Base-by-base conservation (phyloP, 2,797 vertebrate species). In the Gobionotothen gibberifrons region DNA sequence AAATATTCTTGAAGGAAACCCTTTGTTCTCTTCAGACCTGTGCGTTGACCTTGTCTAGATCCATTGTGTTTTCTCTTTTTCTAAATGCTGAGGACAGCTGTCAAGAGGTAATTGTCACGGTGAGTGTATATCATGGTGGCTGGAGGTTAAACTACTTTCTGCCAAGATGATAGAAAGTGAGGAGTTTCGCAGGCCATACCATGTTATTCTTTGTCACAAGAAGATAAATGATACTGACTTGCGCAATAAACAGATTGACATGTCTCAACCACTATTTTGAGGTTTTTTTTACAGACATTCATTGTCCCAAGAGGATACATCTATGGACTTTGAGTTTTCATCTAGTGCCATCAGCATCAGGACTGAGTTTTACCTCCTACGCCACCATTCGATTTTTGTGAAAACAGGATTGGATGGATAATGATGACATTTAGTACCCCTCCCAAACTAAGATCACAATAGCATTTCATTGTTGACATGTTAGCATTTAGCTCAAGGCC, bases 11-110 rank as follows among this genome's bases (percentile, higher is more conserved):
- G 1, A 60, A 58, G 56, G 64, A 63, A 69, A 32, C 22, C 11
- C 10, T 4, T 21, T 70, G 53, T 74, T 63, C 57, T 60, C 65
- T 51, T 16, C 32, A 64, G 47, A 49, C 19, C 22, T 14, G 21
- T 16, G 10, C 48, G 72, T 48, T 79, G 64, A 81, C 71, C 73
- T 71, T 55, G 43, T 74, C 59, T 2, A 9, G 60, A 81, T 80
- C 54, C 57, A 14, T 46, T 51, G 44, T 7, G 26, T 70, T 63
- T 43, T 79, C 16, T 62, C 17, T 60, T 49, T 55, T 55, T 69
- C 1, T 15, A 47, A 26, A 43, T 19, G 12, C 64, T 57, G 63
- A 29, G 47, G 52, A 13, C 19, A 8, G 15, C 29, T 57, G 44
- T 68, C 19, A 56, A 19, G 60, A 68, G 17, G 19, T 59, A 21